These are phyloP conservation scores for Drosophila guanche DNA, from an alignment of 1,140 invertebrate genomes.

Conservation along the genomic window DNA sequence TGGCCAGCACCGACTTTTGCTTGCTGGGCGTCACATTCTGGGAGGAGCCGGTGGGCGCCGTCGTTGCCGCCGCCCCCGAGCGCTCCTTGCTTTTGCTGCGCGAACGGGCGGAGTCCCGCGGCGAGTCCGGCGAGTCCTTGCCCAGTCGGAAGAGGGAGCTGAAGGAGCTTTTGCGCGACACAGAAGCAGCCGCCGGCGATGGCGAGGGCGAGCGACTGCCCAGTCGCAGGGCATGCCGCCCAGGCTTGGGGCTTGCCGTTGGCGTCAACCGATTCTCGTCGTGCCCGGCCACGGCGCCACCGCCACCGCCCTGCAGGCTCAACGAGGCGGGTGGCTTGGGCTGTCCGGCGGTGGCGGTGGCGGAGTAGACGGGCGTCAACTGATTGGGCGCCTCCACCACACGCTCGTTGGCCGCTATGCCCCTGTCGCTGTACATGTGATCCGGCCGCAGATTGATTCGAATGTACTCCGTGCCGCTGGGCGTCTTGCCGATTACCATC, in stretches of 20 bases:
- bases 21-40: slow-evolving; percentile 85
- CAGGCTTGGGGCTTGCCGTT: slow-evolving; percentile 83
- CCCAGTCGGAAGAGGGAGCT: slow-evolving; percentile 88
- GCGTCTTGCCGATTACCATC: slow-evolving; percentile 78
- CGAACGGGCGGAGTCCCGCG: slow-evolving; percentile 83
- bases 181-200: slow-evolving; percentile 83
- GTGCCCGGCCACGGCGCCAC: slow-evolving; percentile 1
- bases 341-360: slow-evolving; percentile 51
- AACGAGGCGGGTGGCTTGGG: slow-evolving; percentile 84
- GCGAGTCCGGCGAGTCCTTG: slow-evolving; percentile 80
- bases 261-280: slow-evolving; percentile 81
- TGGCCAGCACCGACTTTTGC: slow-evolving; percentile 86
- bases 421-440: slow-evolving; percentile 86
- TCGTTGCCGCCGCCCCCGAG: slow-evolving; percentile 20
- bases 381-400: slow-evolving; percentile 81
- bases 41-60: slow-evolving; percentile 43
- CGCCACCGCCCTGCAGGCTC: slow-evolving; percentile 78
- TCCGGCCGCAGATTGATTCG: slow-evolving; percentile 88
- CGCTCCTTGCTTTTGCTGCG: slow-evolving; percentile 88
- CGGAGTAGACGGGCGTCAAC: slow-evolving; percentile 70
- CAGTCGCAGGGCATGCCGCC: slow-evolving; percentile 69
- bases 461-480: slow-evolving; percentile 85
- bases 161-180: slow-evolving; percentile 91
- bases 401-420: slow-evolving; percentile 76
- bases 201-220: slow-evolving; percentile 84